Percentiles rank a stretch among this genome's conserved stretches.
phyloP scores from a whole-genome alignment of 2,797 vertebrate species.

The Streptopelia turtur region DNA sequence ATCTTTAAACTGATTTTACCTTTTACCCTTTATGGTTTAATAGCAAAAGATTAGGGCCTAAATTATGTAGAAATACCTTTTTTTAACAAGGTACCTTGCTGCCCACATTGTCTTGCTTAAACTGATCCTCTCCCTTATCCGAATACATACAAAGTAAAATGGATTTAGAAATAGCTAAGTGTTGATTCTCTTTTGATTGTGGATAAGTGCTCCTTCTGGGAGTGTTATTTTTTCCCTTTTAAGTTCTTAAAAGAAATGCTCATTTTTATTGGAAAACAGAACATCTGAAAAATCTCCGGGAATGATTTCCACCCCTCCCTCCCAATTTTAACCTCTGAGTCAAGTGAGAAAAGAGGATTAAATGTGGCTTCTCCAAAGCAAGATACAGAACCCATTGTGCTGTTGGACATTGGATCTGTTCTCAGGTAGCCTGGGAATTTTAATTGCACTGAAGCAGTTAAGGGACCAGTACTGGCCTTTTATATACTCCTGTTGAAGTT shows the following conservation, averaged over 20 bases:
- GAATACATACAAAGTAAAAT: not conserved
- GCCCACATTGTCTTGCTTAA: not conserved
- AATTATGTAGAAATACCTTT: not conserved
- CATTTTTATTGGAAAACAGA: not conserved
- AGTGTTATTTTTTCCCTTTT: not conserved
- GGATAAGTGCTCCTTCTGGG: not conserved
- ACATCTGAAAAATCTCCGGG: not conserved
- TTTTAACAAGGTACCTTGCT: not conserved
- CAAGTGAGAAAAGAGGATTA: not conserved
- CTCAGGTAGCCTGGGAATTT: not conserved
- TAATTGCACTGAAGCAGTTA: not conserved
- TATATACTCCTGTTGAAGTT: accelerated
- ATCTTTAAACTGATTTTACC: not conserved
- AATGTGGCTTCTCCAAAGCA: not conserved
- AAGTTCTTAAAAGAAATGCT: not conserved
- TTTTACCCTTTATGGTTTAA: not conserved
- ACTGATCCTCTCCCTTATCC: not conserved
- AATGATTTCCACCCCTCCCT: not conserved
- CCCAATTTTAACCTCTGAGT: not conserved
- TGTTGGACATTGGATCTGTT: not conserved
- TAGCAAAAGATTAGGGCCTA: not conserved
- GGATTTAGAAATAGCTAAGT: not conserved
- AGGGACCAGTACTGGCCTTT: not conserved
- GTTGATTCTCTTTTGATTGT: not conserved
- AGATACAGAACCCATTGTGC: not conserved